Percentiles rank a stretch among this genome's conserved stretches.
Evolutionary conservation across 2,797 vertebrate genomes (phyloP).

Genomic region (Dallia pectoralis): DNA sequence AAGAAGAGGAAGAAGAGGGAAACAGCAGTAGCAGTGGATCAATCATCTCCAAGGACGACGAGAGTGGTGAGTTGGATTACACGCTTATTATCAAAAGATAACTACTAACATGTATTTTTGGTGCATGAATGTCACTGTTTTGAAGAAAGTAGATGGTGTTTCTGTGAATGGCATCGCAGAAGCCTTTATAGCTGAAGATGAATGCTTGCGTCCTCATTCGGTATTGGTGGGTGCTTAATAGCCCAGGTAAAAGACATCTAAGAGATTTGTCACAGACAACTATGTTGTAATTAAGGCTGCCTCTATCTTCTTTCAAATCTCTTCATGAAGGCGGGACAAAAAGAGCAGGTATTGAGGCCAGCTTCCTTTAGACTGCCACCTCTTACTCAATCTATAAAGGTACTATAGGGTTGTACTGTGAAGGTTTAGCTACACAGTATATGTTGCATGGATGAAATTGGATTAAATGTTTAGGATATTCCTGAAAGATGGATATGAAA

Average conservation of each 20-base stretch:
- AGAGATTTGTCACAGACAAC: slow-evolving; percentile 43
- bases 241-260: slow-evolving; percentile 31
- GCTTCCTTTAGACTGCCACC: not conserved
- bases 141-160: not conserved
- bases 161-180: not conserved
- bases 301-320: slow-evolving; percentile 10
- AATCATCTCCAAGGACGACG: slow-evolving; percentile 73
- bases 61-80: slow-evolving; percentile 77
- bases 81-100: slow-evolving; percentile 27
- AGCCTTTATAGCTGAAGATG: not conserved
- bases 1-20: slow-evolving; percentile 64
- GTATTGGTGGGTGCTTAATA: not conserved
- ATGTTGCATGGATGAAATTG: slow-evolving; percentile 5
- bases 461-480: slow-evolving; percentile 1
- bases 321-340: slow-evolving; percentile 7
- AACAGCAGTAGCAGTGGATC: slow-evolving; percentile 68
- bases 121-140: not conserved
- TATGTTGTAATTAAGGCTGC: slow-evolving; percentile 45
- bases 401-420: not conserved
- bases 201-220: not conserved
- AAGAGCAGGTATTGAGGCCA: slow-evolving; percentile 18
- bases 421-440: not conserved
- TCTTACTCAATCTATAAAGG: not conserved
- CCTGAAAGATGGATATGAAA: not conserved
- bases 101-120: not conserved